A percentile compares a stretch with the other conserved stretches of the same genome.
phyloP scores from a whole-genome alignment of 2,888 invertebrate species.

The Clanis bilineata region DNA sequence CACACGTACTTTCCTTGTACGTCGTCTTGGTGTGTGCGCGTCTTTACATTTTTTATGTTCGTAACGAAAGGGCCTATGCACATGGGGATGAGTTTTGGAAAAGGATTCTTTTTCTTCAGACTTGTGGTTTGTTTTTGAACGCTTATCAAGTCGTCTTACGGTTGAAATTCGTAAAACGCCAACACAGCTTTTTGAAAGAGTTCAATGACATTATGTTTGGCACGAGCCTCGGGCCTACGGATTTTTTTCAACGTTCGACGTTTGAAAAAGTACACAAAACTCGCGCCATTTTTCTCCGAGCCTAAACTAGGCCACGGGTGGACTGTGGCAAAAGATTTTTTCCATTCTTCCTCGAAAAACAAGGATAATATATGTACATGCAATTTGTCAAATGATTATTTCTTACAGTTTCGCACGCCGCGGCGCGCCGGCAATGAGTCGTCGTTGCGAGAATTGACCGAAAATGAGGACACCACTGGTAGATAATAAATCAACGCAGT shows the following conservation, averaged over 20 bases:
- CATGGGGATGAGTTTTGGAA: conserved; percentile 55
- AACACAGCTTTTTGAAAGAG: conserved; percentile 64
- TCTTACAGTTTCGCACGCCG: conserved; percentile 22
- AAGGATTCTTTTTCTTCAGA: conserved; percentile 50
- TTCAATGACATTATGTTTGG: conserved; percentile 78
- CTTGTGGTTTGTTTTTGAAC: conserved; percentile 48
- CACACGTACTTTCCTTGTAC: conserved; percentile 73
- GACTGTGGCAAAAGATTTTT: conserved; percentile 44
- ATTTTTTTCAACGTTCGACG: conserved; percentile 62
- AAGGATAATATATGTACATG: conserved; percentile 43
- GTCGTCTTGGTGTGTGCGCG: conserved; percentile 58
- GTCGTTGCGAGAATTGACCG: conserved; percentile 51
- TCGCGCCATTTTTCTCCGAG: conserved; percentile 63
- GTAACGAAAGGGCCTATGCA: conserved; percentile 68
- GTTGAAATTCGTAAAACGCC: conserved; percentile 45
- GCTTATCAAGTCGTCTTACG: conserved; percentile 36
- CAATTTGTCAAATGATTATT: conserved; percentile 32
- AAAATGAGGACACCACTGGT: conserved; percentile 60
- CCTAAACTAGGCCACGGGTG: conserved; percentile 68
- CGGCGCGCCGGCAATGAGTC: conserved; percentile 36
- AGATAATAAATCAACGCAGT: conserved; percentile 43
- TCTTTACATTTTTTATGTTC: conserved; percentile 66
- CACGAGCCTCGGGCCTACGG: conserved; percentile 64
- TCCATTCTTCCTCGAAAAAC: conserved; percentile 59
- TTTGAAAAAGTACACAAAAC: conserved; percentile 62